A percentile compares a stretch with the other conserved stretches of the same genome.
Evolutionary conservation across 2,113 vertebrate genomes (phyloP).

Genomic region (Cryptomyrus ogoouensis): DNA sequence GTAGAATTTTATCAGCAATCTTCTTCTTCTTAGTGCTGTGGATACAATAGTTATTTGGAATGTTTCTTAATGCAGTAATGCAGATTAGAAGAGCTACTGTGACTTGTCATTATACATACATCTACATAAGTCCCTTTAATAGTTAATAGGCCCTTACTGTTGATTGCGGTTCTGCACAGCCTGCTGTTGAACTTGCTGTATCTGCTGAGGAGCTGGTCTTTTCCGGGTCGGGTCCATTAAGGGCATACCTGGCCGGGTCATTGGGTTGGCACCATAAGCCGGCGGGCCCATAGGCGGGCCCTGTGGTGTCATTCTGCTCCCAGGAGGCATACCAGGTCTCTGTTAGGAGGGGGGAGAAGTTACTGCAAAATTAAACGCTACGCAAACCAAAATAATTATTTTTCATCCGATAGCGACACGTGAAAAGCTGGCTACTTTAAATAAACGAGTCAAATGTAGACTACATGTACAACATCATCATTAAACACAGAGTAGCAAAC

Average conservation of each 20-base stretch:
- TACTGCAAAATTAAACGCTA: neutral
- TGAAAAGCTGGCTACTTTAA: neutral
- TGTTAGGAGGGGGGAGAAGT: conserved; percentile 40
- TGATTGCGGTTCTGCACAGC: conserved; percentile 76
- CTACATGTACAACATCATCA: too few species aligned
- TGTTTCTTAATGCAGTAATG: too few species aligned
- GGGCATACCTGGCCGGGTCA: conserved; percentile 87
- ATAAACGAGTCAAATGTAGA: neutral
- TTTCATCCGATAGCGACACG: neutral
- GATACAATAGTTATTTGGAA: conserved; percentile 30
- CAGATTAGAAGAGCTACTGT: neutral
- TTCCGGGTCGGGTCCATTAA: conserved; percentile 92
- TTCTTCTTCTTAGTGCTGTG: conserved; percentile 97
- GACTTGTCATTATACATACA: neutral
- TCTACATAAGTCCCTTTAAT: neutral
- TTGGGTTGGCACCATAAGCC: conserved; percentile 81
- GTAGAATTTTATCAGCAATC: conserved; percentile 99
- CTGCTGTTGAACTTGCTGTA: conserved; percentile 93
- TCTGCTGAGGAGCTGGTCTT: conserved; percentile 87
- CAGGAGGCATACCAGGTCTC: conserved; percentile 90
- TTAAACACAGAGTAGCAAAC: neutral
- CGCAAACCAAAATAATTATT: neutral
- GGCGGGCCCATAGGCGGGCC: conserved; percentile 92
- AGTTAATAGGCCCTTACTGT: conserved; percentile 68
- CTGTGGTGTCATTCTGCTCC: conserved; percentile 85